A percentile compares a stretch with the other conserved stretches of the same genome.
Conservation (phyloP, 2,888 invertebrate species). For the Brachyopa scutellaris region DNA sequence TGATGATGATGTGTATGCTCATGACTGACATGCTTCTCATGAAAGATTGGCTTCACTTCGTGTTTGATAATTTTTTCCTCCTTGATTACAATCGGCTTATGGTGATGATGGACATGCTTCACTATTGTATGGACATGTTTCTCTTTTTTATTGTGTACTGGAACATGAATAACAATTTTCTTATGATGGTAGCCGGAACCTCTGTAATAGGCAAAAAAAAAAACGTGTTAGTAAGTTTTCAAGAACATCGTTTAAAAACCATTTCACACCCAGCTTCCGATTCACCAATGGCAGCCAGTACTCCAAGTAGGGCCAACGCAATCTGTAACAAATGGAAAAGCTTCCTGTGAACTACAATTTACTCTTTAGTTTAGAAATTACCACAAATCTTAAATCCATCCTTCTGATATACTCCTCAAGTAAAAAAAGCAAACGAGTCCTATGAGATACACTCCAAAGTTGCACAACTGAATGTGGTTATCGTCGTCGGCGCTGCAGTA, state of each 20-base stretch:
- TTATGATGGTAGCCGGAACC: constrained; percentile 72
- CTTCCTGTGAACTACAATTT: background rate
- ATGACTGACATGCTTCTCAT: constrained; percentile 77
- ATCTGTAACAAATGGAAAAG: constrained; percentile 28
- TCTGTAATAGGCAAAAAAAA: constrained; percentile 37
- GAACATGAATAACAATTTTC: constrained; percentile 81
- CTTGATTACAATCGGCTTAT: constrained; percentile 81
- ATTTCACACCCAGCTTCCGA: constrained; percentile 48
- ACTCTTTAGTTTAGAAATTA: background rate
- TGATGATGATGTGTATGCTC: constrained; percentile 80
- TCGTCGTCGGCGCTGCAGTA: constrained; percentile 38
- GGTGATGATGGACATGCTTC: constrained; percentile 81
- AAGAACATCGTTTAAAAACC: background rate
- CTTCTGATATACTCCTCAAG: background rate
- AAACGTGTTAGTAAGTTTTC: background rate
- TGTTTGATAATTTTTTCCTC: constrained; percentile 81
- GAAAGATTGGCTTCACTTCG: constrained; percentile 79
- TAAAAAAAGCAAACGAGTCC: background rate
- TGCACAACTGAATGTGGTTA: constrained; percentile 48
- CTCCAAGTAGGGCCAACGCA: constrained; percentile 22
- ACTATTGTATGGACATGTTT: constrained; percentile 81
- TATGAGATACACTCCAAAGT: constrained; percentile 39
- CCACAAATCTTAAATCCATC: constrained; percentile 58
- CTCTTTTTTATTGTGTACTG: constrained; percentile 80
- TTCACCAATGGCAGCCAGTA: constrained; percentile 24